phyloP scores from a whole-genome alignment of 2,797 vertebrate genomes.

The Ptychadena robeensis region DNA sequence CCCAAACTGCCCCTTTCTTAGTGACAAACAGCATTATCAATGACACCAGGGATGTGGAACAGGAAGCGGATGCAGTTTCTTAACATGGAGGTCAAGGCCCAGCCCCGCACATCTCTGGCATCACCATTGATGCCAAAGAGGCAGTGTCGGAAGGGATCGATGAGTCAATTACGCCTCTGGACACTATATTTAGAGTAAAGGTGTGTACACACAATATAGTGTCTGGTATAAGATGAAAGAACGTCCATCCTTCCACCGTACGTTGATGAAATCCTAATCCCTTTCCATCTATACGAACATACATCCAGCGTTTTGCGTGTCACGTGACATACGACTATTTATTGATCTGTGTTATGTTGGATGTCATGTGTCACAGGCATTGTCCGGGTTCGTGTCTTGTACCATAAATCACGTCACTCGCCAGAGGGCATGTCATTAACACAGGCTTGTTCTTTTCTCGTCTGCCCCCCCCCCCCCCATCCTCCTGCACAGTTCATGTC shows the following conservation, averaged over 20 bases:
- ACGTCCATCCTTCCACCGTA: background rate
- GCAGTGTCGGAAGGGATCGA: too few species aligned
- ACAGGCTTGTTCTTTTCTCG: constrained; percentile 6
- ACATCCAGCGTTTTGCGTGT: constrained; percentile 40
- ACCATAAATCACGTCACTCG: constrained; percentile 36
- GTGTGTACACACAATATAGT: background rate
- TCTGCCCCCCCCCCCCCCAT: too few species aligned
- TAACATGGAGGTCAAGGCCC: too few species aligned
- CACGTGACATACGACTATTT: constrained; percentile 37
- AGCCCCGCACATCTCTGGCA: too few species aligned
- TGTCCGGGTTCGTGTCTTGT: constrained; percentile 3
- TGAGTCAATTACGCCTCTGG: constrained; percentile 25
- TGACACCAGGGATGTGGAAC: too few species aligned
- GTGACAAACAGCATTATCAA: too few species aligned
- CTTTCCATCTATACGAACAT: background rate
- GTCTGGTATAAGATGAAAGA: background rate
- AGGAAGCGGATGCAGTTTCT: too few species aligned
- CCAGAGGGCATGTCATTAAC: constrained; percentile 38
- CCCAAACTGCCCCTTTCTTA: too few species aligned
- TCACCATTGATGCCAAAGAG: too few species aligned
- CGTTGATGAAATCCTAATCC: background rate
- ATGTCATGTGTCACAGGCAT: constrained; percentile 29
- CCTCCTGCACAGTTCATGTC: constrained; percentile 3
- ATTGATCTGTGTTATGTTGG: constrained; percentile 40
- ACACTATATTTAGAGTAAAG: background rate